These are phyloP conservation scores for Meandrina meandrites DNA, from an alignment of 92 coral and sea anemone genomes.

Conservation along the genomic window DNA sequence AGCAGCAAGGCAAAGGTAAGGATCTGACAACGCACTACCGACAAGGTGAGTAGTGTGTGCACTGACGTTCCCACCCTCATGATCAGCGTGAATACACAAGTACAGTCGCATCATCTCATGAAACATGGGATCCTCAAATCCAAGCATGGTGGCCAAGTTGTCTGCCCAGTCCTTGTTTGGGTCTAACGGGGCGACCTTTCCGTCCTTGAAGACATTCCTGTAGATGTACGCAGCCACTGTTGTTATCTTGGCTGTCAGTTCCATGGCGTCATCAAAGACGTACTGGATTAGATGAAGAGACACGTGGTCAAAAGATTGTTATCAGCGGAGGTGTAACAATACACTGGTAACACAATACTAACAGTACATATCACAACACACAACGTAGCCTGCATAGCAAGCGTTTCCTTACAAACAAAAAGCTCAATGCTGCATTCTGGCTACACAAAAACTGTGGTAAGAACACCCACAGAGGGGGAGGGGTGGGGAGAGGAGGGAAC, in stretches of 20 bases:
- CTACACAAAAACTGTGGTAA: no score
- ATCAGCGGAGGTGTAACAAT: neutral
- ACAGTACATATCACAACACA: no score
- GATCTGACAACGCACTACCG: constrained; percentile 96
- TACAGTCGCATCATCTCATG: constrained; percentile 93
- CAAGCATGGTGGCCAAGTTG: constrained; percentile 94
- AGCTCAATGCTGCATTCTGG: no score
- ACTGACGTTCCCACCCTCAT: constrained; percentile 99
- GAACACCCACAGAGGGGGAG: no score
- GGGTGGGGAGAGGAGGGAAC: no score
- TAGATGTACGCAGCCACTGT: constrained; percentile 97
- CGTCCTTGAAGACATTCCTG: constrained; percentile 92
- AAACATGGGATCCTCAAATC: constrained; percentile 88
- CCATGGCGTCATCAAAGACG: constrained; percentile 96
- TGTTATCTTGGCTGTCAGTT: constrained; percentile 93
- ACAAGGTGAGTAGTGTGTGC: constrained; percentile 93
- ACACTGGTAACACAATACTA: no score
- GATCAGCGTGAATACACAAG: constrained; percentile 90
- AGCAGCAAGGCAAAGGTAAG: constrained; percentile 96
- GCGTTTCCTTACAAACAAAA: no score
- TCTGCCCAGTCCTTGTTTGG: constrained; percentile 96
- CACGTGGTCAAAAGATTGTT: neutral
- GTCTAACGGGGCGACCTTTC: constrained; percentile 95
- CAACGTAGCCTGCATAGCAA: no score
- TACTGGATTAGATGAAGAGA: constrained; percentile 45